Percentiles rank a stretch among this genome's conserved stretches.
Conservation (phyloP, 1,140 invertebrate species). For the Panulirus ornatus region DNA sequence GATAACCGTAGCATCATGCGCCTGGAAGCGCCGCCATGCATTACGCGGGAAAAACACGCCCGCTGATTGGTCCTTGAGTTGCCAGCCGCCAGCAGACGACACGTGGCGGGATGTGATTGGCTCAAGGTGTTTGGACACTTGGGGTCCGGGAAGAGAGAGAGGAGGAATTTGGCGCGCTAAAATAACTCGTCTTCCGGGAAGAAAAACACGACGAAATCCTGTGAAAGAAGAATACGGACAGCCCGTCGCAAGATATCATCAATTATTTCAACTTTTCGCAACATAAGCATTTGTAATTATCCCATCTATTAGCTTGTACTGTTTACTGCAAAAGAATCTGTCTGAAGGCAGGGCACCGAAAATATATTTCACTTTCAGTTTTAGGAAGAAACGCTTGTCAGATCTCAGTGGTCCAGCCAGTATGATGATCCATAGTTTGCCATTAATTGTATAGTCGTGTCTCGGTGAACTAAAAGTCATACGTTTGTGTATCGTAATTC, state of each 20-base stretch:
- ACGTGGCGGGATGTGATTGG: slow-evolving; percentile 42
- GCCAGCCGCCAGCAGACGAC: slow-evolving; percentile 36
- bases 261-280: neutral
- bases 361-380: too few relatives aligned
- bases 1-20: slow-evolving; percentile 27
- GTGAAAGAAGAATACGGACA: neutral
- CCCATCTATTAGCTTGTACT: too few relatives aligned
- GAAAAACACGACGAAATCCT: slow-evolving; percentile 17
- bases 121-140: slow-evolving; percentile 53
- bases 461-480: too few relatives aligned
- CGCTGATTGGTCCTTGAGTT: slow-evolving; percentile 40
- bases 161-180: slow-evolving; percentile 28
- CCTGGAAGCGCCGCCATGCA: slow-evolving; percentile 51
- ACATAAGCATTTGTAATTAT: too few relatives aligned
- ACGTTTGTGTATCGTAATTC: too few relatives aligned
- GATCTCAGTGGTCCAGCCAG: too few relatives aligned
- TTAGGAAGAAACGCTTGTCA: too few relatives aligned
- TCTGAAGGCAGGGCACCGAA: too few relatives aligned
- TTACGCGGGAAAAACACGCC: slow-evolving; percentile 51
- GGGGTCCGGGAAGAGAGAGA: neutral
- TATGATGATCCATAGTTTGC: too few relatives aligned
- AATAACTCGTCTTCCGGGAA: slow-evolving; percentile 38
- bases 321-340: too few relatives aligned
- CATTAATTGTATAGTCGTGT: too few relatives aligned
- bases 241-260: neutral